Percentiles rank a stretch among this genome's conserved stretches.
phyloP scores from a whole-genome alignment of 2,797 vertebrate species.

The Gastrophryne carolinensis region DNA sequence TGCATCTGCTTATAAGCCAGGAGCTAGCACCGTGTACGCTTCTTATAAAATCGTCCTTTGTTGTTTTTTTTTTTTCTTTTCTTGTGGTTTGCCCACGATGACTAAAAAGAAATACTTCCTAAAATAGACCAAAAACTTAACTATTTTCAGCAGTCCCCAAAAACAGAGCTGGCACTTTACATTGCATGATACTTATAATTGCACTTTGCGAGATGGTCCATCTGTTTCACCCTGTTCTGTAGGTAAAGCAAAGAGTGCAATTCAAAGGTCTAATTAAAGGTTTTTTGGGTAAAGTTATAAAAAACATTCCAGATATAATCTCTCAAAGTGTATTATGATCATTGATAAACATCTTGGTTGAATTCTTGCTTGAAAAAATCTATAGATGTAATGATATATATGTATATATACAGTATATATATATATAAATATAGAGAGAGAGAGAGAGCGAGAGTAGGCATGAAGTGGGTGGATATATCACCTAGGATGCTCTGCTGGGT shows the following conservation, averaged over 20 bases:
- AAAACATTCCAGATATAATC: constrained; percentile 40
- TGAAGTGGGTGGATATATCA: no score
- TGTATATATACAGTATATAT: not conserved
- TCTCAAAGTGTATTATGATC: constrained; percentile 13
- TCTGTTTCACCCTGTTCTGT: constrained; percentile 26
- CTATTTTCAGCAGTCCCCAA: constrained; percentile 33
- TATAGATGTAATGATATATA: not conserved
- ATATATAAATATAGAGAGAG: not conserved
- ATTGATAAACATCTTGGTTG: constrained; percentile 3
- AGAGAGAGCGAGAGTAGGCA: no score
- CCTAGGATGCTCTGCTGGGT: no score
- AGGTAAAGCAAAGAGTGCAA: constrained; percentile 18
- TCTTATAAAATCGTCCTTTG: constrained; percentile 14
- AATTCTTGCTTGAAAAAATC: not conserved
- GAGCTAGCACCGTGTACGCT: constrained; percentile 17
- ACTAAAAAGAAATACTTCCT: constrained; percentile 40
- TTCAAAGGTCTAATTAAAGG: constrained; percentile 34
- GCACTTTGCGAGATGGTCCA: constrained; percentile 20
- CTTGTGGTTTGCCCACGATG: constrained; percentile 41
- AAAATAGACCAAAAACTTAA: constrained; percentile 27
- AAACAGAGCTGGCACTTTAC: constrained; percentile 24
- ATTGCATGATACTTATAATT: constrained; percentile 35
- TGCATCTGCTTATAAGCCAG: constrained; percentile 3
- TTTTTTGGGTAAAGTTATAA: constrained; percentile 11
- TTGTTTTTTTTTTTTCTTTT: constrained; percentile 37